Evolutionary conservation across 2,888 invertebrate genomes (phyloP), one percentile per base, ranked within the genome.

Genomic region (Toxonevra muliebris): DNA sequence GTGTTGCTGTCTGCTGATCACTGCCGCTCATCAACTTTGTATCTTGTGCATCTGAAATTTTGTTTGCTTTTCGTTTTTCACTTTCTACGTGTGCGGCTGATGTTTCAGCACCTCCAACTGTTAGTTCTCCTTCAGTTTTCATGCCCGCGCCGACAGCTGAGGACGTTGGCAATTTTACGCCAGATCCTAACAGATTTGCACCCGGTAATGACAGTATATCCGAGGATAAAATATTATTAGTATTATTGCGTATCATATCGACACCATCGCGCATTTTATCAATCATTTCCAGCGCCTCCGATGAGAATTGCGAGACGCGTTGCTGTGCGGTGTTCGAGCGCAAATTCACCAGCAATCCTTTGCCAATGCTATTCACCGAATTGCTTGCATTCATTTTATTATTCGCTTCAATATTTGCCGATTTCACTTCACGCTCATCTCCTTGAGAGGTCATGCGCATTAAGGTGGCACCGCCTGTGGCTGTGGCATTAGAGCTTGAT

Each of bases 211-310:
- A 88, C 60, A 89, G 86, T 76, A 90, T 87, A 80, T 92, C 92
- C 61, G 91, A 90, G 50, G 92, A 91, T 53, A 93, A 87, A 80
- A 92, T 90, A 82, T 90, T 93, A 85, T 93, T 93, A 58, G 93
- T 91, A 80, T 92, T 93, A 85, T 93, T 93, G 69, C 92, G 88
- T 75, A 91, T 87, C 82, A 91, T 89, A 76, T 93, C 93, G 9
- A 90, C 88, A 54, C 90, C 90, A 80, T 90, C 90, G 19, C 90
- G 87, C 82, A 90, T 89, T 80, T 90, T 89, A 79, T 91, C 90
- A 55, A 90, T 85, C 58, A 90, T 89, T 76, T 90, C 90, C 2
- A 89, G 87, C 1, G 89, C 88, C 76, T 90, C 90, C 75, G 87
- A 66, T 74, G 87, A 72, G 78, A 87, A 72, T 76, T 87, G 82